phyloP scores from a whole-genome alignment of 2,797 vertebrate genomes.

The Nasua narica region DNA sequence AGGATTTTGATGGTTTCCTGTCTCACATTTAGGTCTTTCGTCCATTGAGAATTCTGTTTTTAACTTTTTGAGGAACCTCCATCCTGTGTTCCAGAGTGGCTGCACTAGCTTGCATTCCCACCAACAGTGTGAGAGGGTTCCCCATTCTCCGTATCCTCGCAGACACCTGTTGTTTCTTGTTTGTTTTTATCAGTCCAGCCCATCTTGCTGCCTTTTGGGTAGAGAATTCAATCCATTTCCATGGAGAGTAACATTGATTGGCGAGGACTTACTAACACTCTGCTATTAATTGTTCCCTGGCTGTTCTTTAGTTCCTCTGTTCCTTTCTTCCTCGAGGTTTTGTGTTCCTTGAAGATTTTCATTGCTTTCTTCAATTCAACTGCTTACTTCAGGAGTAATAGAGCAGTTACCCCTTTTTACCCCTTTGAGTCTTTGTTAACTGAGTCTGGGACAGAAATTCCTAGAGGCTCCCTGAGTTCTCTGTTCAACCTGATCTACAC shows the following conservation, averaged over 20 bases:
- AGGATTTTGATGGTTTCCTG: not conserved
- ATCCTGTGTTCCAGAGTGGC: not conserved
- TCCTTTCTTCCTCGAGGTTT: not conserved
- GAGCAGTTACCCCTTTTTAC: not conserved
- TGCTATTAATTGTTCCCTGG: not conserved
- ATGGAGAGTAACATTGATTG: too few relatives aligned
- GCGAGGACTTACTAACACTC: not conserved
- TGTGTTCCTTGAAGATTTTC: not conserved
- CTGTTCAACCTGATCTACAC: too few relatives aligned
- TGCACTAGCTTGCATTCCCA: not conserved
- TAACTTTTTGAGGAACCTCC: not conserved
- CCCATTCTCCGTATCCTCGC: not conserved
- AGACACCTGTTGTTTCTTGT: not conserved
- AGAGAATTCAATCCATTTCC: not conserved
- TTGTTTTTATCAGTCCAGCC: not conserved
- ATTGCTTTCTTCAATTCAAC: not conserved
- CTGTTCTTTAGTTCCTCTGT: not conserved
- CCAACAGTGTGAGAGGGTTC: not conserved
- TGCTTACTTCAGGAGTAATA: too few relatives aligned
- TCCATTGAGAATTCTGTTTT: not conserved
- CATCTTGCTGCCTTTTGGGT: not conserved
- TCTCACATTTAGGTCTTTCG: not conserved
- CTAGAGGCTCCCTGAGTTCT: not conserved
- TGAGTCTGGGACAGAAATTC: not conserved
- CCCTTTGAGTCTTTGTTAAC: not conserved